Percentiles rank a stretch among this genome's conserved stretches.
Evolutionary conservation across 2,888 invertebrate species (phyloP).

Genomic region (Brachypalpus laphriformis): DNA sequence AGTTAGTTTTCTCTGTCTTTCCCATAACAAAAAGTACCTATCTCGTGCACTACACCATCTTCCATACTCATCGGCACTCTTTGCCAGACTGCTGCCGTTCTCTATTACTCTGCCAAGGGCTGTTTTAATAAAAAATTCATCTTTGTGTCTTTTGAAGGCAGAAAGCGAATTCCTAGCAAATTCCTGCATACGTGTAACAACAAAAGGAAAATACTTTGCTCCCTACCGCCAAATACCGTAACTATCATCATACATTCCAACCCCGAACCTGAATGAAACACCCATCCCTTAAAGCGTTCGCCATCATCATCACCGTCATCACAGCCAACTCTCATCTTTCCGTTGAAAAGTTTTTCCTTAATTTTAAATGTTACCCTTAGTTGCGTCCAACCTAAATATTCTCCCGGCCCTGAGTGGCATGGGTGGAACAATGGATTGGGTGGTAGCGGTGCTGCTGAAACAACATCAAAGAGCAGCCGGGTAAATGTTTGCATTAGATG

Average conservation of each 20-base stretch:
- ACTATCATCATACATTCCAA: conserved; percentile 61
- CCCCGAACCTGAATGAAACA: not conserved
- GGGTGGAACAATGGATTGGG: conserved; percentile 1
- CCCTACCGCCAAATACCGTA: conserved; percentile 28
- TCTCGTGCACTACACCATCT: not conserved
- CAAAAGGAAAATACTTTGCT: conserved; percentile 63
- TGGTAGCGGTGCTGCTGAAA: conserved; percentile 7
- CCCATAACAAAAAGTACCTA: not conserved
- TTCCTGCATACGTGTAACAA: conserved; percentile 67
- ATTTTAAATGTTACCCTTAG: conserved; percentile 60
- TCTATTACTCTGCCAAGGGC: conserved; percentile 37
- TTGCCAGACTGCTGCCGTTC: not conserved
- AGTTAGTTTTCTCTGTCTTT: conserved; percentile 45
- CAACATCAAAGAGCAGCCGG: conserved; percentile 57
- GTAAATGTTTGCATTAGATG: conserved; percentile 68
- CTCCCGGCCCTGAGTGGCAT: not conserved
- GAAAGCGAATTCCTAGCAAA: conserved; percentile 26
- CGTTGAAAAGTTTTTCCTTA: conserved; percentile 63
- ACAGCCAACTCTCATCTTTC: conserved; percentile 37
- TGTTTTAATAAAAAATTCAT: conserved; percentile 68
- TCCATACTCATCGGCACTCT: conserved; percentile 9
- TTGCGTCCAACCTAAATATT: conserved; percentile 29
- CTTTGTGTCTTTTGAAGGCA: conserved; percentile 56
- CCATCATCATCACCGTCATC: conserved; percentile 39
- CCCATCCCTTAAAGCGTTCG: not conserved